Evolutionary conservation across 2,797 vertebrate genomes (phyloP).

Genomic region (Sebastes vulpes): DNA sequence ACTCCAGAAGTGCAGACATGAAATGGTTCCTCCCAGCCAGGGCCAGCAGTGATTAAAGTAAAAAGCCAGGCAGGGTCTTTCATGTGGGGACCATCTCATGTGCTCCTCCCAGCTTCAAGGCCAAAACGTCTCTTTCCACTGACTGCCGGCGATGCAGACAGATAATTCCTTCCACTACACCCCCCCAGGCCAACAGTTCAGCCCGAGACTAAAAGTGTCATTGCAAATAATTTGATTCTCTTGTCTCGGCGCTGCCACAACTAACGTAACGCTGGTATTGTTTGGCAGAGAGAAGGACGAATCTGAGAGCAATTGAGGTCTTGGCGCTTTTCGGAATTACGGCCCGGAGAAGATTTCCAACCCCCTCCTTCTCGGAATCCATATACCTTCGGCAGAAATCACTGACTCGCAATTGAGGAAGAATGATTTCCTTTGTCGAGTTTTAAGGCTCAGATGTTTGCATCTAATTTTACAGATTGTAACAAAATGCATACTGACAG

Average conservation of each 20-base stretch:
- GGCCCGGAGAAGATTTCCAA: constrained; percentile 38
- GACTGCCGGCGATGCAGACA: constrained; percentile 29
- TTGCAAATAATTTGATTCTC: constrained; percentile 46
- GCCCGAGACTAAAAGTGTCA: constrained; percentile 33
- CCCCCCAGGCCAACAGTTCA: constrained; percentile 30
- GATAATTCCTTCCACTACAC: constrained; percentile 54
- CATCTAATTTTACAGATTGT: constrained; percentile 47
- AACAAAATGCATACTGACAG: constrained; percentile 37
- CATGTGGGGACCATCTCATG: constrained; percentile 74
- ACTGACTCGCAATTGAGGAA: constrained; percentile 32
- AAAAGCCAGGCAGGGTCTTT: constrained; percentile 52
- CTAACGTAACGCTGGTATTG: constrained; percentile 28
- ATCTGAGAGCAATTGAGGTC: constrained; percentile 71
- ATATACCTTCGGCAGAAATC: constrained; percentile 55
- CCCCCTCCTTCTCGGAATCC: constrained; percentile 37
- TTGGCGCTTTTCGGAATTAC: constrained; percentile 36
- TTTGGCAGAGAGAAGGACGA: constrained; percentile 40
- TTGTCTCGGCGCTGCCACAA: constrained; percentile 29
- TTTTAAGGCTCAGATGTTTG: constrained; percentile 49
- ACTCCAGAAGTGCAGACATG: constrained; percentile 50
- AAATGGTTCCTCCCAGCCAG: constrained; percentile 51
- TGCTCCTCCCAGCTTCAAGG: constrained; percentile 51
- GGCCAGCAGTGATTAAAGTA: constrained; percentile 47
- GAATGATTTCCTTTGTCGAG: constrained; percentile 20
- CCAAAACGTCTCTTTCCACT: constrained; percentile 30